A percentile compares a stretch with the other conserved stretches of the same genome.
Conservation (phyloP, 1,140 invertebrate species). For the Chironomus striatipennis region DNA sequence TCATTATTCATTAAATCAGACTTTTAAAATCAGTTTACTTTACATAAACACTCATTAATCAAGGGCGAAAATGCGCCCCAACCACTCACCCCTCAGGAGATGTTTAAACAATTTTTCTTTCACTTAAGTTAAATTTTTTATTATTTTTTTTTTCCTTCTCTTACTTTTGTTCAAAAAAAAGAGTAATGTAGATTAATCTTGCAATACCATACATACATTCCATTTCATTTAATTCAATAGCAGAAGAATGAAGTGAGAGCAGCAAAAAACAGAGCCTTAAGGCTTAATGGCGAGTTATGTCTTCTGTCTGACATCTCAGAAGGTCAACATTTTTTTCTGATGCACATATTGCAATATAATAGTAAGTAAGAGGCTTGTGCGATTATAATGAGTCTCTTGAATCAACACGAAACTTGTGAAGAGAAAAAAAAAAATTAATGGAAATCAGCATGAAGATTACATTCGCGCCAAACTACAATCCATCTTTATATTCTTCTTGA, state of each 20-base stretch:
- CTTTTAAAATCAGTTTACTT: too few relatives aligned
- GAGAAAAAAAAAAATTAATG: not conserved
- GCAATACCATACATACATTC: not conserved
- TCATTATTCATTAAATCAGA: too few relatives aligned
- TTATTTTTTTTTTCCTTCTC: too few relatives aligned
- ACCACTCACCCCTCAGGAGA: too few relatives aligned
- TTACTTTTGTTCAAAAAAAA: not conserved
- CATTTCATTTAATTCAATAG: conserved; percentile 14
- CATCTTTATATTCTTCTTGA: not conserved
- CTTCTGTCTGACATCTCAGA: conserved; percentile 3
- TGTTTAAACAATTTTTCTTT: too few relatives aligned
- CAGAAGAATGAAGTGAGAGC: not conserved
- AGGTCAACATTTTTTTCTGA: conserved; percentile 4
- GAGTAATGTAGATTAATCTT: not conserved
- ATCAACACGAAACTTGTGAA: conserved; percentile 1
- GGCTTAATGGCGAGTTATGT: conserved; percentile 6
- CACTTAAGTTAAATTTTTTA: too few relatives aligned
- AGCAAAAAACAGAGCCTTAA: not conserved
- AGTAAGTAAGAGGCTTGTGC: conserved; percentile 1
- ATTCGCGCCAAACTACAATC: not conserved
- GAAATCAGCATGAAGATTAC: conserved; percentile 7
- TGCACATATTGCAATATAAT: conserved; percentile 5
- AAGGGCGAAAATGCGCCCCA: too few relatives aligned
- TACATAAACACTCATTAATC: too few relatives aligned
- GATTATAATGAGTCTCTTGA: conserved; percentile 8